Evolutionary conservation across 2,888 invertebrate genomes (phyloP), one percentile per base, ranked within the genome.

Genomic region (Yponomeuta evonymella): DNA sequence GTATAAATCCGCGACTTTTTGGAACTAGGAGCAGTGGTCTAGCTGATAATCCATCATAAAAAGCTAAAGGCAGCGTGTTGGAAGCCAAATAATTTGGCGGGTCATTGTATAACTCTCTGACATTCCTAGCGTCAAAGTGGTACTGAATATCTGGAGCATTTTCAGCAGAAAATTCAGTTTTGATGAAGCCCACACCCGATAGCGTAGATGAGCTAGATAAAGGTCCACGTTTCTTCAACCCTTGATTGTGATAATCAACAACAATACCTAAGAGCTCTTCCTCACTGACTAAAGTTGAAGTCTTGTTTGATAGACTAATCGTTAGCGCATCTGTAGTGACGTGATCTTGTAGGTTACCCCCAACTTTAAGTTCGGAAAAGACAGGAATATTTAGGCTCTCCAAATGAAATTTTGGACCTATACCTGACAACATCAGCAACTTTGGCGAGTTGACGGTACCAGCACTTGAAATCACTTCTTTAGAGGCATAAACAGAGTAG

Each of bases 281-380:
- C 29, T 82, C 82, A 74, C 76, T 77, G 0, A 92, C 85, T 70
- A 83, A 76, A 6, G 94, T 94, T 0, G 93, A 87, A 0, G 94
- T 93, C 81, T 92, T 88, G 76, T 94, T 94, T 1, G 91, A 88
- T 15, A 95, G 74, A 62, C 79, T 74, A 63, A 90, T 71, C 62
- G 82, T 76, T 1, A 94, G 83, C 2, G 93, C 94, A 75, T 94
- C 94, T 9, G 94, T 92, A 0, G 96, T 95, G 0, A 95, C 92
- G 78, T 96, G 96, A 78, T 96, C 95, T 79, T 96, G 96, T 1
- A 96, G 86, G 82, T 96, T 96, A 75, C 93, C 87, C 0, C 96
- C 96, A 0, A 96, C 96, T 68, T 94, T 94, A 69, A 96, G 86
- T 83, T 96, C 93, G 67, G 93, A 87, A 5, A 95, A 80, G 0